Conservation (phyloP, 2,888 invertebrate genomes). For the Dolichopus griseipennis region DNA sequence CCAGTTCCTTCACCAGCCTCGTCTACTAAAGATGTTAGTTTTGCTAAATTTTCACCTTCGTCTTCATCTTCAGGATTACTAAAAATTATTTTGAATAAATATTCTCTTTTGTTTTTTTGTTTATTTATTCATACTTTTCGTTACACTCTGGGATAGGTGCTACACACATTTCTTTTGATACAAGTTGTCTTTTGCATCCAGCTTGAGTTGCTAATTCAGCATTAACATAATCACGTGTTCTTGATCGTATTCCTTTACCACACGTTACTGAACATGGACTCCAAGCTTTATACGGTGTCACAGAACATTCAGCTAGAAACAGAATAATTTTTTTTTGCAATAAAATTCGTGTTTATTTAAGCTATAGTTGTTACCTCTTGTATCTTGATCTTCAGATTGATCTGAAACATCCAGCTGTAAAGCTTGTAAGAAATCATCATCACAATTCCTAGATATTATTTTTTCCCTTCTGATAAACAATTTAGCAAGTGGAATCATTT, state of each 20-base stretch:
- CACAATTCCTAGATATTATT: conserved; percentile 65
- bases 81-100: background rate
- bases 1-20: conserved; percentile 41
- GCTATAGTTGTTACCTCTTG: conserved; percentile 47
- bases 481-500: conserved; percentile 76
- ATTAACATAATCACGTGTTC: conserved; percentile 60
- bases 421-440: conserved; percentile 52
- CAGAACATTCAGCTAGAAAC: conserved; percentile 66
- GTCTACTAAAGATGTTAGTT: conserved; percentile 32
- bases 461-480: conserved; percentile 68
- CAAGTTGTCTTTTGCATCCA: conserved; percentile 62
- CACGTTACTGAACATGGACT: conserved; percentile 76
- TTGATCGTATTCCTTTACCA: conserved; percentile 76
- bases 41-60: conserved; percentile 41
- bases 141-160: conserved; percentile 62
- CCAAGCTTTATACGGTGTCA: conserved; percentile 67
- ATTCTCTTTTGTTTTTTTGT: background rate
- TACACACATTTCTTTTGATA: conserved; percentile 85
- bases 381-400: conserved; percentile 55
- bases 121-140: conserved; percentile 47
- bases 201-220: conserved; percentile 64
- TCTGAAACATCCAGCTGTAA: conserved; percentile 56
- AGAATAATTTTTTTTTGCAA: no score
- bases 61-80: conserved; percentile 30
- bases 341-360: no score